Evolutionary conservation across 2,888 invertebrate species (phyloP), one percentile per base, ranked within the genome.

Genomic region (Amphimallon solstitiale): DNA sequence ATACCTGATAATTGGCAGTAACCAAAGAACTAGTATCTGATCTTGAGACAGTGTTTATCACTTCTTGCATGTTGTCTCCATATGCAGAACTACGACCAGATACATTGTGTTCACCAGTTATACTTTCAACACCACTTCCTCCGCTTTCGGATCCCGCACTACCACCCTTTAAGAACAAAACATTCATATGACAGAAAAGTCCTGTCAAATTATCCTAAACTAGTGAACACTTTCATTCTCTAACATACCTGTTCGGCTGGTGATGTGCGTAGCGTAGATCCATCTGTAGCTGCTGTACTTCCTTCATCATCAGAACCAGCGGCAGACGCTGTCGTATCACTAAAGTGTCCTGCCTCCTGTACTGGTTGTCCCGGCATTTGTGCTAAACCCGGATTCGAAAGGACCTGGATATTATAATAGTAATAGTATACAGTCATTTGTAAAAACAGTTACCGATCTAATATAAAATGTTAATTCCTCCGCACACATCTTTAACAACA

Each of bases 71-170:
- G 72, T 86, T 86, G 77, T 92, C 92, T 75, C 95, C 96, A 79
- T 96, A 96, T 1, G 94, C 93, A 74, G 95, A 95, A 84, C 95
- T 96, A 40, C 95, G 87, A 4, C 95, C 96, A n/a, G 95, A 95
- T 7, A 93, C 94, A 76, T 88, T 89, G 72, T 88, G 88, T 76
- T 89, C 88, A n/a, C 95, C 94, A 17, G 93, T 93, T 75, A 95
- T 94, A 77, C 95, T 95, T 78, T 96, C 96, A 21, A 93, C 94
- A 23, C 92, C 95, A 77, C 95, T 95, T 65, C 94, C 95, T 34
- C 95, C 95, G 81, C 94, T 95, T 79, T 96, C 96, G 9, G 93
- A 93, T 62, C 93, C 94, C 9, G 85, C 86, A 1, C 81, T 82
- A 17, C 82, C 82, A 3, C 81, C 82, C 74, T 75, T 52, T 60